Conservation (phyloP, 23 tunicate species). For the Trididemnum nubilum region DNA sequence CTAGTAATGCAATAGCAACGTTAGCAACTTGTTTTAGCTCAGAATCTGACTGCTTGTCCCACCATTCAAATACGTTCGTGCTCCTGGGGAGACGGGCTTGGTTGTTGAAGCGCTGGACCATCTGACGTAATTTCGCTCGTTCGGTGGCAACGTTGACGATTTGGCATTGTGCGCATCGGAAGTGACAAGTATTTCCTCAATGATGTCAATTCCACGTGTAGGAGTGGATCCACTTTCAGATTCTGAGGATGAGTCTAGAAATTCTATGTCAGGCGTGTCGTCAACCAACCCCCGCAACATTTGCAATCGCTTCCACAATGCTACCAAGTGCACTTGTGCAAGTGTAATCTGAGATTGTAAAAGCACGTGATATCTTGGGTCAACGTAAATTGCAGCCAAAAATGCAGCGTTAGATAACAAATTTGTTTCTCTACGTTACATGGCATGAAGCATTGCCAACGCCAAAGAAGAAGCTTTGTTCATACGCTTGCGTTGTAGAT, state of each 20-base stretch:
- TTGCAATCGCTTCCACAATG: background rate
- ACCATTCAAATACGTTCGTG: background rate
- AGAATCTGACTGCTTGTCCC: background rate
- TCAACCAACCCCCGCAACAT: background rate
- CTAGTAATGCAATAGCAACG: background rate
- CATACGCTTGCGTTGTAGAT: background rate
- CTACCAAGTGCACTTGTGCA: background rate
- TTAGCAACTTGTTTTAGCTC: background rate
- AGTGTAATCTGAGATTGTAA: background rate
- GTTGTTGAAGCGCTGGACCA: background rate
- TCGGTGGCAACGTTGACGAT: too few relatives aligned
- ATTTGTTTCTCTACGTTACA: background rate
- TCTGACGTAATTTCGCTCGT: too few relatives aligned
- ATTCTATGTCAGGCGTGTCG: too few relatives aligned
- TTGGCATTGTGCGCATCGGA: too few relatives aligned
- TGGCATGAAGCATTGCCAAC: background rate
- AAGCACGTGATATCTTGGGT: background rate
- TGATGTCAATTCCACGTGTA: background rate
- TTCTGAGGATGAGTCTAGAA: background rate
- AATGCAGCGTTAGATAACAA: background rate
- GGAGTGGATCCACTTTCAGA: background rate
- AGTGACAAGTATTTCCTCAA: background rate
- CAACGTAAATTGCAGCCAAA: background rate
- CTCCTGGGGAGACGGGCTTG: background rate
- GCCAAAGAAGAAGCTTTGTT: background rate